Evolutionary conservation across 2,113 vertebrate species (phyloP).

Genomic region (Hydrochoerus hydrochaeris): DNA sequence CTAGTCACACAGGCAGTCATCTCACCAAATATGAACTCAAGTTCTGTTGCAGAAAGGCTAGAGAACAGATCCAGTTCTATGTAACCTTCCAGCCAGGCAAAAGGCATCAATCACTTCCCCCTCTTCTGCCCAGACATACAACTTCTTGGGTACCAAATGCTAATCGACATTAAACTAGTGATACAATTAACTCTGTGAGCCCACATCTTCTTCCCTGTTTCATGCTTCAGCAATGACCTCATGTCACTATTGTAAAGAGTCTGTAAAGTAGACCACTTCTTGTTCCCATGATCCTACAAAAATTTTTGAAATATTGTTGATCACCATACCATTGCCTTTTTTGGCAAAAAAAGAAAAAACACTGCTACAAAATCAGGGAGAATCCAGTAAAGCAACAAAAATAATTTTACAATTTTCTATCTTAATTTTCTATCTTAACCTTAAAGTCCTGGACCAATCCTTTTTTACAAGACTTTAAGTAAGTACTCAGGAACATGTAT

Average conservation of each 20-base stretch:
- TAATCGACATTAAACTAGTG: neutral
- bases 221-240: neutral
- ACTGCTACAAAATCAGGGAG: neutral
- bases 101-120: neutral
- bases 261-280: neutral
- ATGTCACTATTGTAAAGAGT: neutral
- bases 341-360: constrained; percentile 14
- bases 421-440: neutral
- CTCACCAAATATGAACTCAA: neutral
- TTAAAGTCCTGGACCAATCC: neutral
- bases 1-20: neutral
- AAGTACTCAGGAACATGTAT: neutral
- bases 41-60: neutral
- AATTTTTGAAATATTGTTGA: neutral
- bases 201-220: neutral
- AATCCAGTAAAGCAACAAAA: neutral
- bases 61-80: neutral
- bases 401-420: constrained; percentile 4
- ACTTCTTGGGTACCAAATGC: neutral
- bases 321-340: neutral
- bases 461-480: neutral
- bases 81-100: neutral
- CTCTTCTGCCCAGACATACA: no score
- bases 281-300: neutral
- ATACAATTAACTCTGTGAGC: neutral